These are phyloP conservation scores for Vulpes lagopus DNA, from an alignment of 2,113 vertebrate species.

Conservation along the genomic window DNA sequence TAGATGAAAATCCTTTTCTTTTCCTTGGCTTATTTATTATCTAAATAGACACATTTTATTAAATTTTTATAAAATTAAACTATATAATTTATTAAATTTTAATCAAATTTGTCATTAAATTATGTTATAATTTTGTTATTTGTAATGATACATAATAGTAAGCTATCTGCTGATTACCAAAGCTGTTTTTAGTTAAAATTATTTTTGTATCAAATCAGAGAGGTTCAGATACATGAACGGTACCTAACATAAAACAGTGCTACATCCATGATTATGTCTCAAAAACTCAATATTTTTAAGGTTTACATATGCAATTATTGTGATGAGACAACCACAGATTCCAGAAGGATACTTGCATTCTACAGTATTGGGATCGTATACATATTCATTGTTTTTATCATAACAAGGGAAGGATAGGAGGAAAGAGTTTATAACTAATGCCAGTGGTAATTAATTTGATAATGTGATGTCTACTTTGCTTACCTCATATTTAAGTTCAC, in stretches of 20 bases:
- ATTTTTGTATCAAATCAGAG: background rate
- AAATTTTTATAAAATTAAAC: background rate
- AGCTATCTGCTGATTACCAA: background rate
- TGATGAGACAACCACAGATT: background rate
- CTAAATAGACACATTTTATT: background rate
- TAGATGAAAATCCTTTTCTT: background rate
- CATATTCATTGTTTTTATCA: background rate
- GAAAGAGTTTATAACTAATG: background rate
- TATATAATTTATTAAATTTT: background rate
- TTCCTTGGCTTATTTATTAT: background rate
- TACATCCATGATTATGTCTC: background rate
- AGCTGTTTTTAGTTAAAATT: background rate
- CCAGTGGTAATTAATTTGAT: background rate
- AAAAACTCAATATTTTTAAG: background rate
- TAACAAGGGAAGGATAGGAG: background rate
- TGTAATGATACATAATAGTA: background rate
- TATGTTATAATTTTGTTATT: background rate
- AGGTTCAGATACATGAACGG: background rate
- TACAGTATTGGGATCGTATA: rapidly evolving
- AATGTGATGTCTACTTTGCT: background rate
- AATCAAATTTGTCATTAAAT: background rate
- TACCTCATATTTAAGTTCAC: background rate
- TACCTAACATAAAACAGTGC: background rate
- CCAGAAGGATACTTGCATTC: background rate
- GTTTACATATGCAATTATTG: background rate